These are phyloP conservation scores for Takifugu ocellatus DNA, from an alignment of 2,797 vertebrate species.

Conservation along the genomic window DNA sequence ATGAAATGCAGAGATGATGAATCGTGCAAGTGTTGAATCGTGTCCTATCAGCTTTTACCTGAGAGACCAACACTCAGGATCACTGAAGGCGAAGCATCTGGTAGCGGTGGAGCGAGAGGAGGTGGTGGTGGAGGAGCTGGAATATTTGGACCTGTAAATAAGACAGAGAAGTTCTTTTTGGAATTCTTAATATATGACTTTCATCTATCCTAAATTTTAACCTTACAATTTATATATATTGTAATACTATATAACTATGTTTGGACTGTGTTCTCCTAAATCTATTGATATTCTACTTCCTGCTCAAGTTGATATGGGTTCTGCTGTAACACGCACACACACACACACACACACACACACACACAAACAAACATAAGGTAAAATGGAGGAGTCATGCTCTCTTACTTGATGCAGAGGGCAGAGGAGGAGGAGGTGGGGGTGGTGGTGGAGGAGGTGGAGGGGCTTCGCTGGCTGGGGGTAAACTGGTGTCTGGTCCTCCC, in stretches of 20 bases:
- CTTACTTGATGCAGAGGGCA: slow-evolving; percentile 75
- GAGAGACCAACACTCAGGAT: slow-evolving; percentile 89
- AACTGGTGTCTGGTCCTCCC: slow-evolving; percentile 58
- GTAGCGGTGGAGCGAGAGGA: slow-evolving; percentile 81
- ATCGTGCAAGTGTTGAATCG: no score
- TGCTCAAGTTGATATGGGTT: neutral
- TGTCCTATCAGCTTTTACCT: slow-evolving; percentile 67
- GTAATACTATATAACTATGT: neutral
- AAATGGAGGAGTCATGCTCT: slow-evolving; percentile 11
- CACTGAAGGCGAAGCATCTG: slow-evolving; percentile 85
- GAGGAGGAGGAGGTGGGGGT: slow-evolving; percentile 82
- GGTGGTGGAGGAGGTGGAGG: slow-evolving; percentile 81
- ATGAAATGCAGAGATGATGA: neutral
- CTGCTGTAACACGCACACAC: neutral
- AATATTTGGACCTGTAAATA: slow-evolving; percentile 38
- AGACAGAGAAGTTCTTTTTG: slow-evolving; percentile 2
- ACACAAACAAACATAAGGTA: slow-evolving; percentile 15
- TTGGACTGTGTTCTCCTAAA: neutral
- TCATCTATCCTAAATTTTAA: neutral
- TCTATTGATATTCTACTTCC: neutral
- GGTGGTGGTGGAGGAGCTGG: slow-evolving; percentile 65
- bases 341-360: no score
- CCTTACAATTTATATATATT: neutral
- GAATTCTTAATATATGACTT: neutral
- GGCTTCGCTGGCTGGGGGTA: slow-evolving; percentile 73